Evolutionary conservation across 2,113 vertebrate species (phyloP), one percentile per base, ranked within the genome.

Genomic region (Eubucco bourcierii): DNA sequence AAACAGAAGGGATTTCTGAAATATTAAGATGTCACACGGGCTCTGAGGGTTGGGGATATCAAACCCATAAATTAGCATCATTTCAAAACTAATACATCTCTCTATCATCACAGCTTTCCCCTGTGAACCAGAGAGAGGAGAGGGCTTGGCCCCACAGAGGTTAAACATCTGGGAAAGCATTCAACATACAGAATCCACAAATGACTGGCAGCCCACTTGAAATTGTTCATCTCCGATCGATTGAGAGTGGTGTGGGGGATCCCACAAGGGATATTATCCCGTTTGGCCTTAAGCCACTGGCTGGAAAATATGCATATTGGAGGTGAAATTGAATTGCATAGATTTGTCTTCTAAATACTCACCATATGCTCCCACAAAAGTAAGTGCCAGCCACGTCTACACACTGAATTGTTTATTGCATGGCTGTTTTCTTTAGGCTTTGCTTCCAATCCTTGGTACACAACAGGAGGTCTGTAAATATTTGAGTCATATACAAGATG

Each of bases 151-250:
- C 52, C 8, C 14, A 20, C 3, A 7, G 81, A 92, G 67, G 78
- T 91, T 92, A 90, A 90, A 95, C 83, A 91, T 91, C 93, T 95
- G 95, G 94, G 84, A 91, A 94, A 95, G 63, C 50, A 72, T 52
- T 91, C 88, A 90, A 34, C 93, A 83, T 77, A 66, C 47, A 88
- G 77, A 89, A 95, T 93, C 55, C 70, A 79, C 83, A 88, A 93
- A 84, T 71, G 17, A 85, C 64, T 67, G 77, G 76, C 88, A 87
- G 80, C 23, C 27, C 76, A 50, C 70, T 53, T 74, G 82, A 84
- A 76, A 94, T 58, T 65, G 3, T 8, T 58, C 75, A 81, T 55
- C 92, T 93, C 90, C 80, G 85, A 83, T 80, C 84, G 87, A 72
- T 59, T 90, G 58, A 68, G 65, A 86, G 46, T 34, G 39, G 37